Evolutionary conservation across 2,797 vertebrate species (phyloP).

Genomic region (Ptychobarbus kaznakovi): DNA sequence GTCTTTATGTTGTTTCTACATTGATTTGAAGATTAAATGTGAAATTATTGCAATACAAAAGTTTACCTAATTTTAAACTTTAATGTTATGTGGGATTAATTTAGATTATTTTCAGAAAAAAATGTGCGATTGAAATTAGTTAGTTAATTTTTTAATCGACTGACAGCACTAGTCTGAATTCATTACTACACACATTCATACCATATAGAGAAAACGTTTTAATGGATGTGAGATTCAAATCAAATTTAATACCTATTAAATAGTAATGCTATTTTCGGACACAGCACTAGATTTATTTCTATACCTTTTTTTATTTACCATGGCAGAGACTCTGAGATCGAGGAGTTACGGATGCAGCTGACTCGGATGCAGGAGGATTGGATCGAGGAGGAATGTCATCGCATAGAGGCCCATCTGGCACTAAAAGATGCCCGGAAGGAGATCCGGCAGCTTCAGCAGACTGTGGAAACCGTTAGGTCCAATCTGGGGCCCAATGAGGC

Average conservation of each 20-base stretch:
- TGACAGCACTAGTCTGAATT: no score
- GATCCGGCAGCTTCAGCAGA: conserved; percentile 93
- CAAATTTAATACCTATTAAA: neutral
- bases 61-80: no score
- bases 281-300: neutral
- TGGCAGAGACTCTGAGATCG: conserved; percentile 90
- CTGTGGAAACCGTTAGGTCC: conserved; percentile 88
- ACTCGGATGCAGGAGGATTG: conserved; percentile 97
- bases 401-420: conserved; percentile 94
- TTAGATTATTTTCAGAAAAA: no score
- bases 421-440: conserved; percentile 94
- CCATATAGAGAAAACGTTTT: neutral
- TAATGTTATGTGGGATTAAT: no score
- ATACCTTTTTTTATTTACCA: neutral
- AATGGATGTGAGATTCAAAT: neutral
- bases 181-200: neutral
- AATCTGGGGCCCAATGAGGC: conserved; percentile 82
- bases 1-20: no score
- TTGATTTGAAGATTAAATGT: no score
- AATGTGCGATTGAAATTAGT: no score
- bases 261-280: neutral
- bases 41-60: no score
- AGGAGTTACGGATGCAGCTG: conserved; percentile 89
- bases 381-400: conserved; percentile 98
- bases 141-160: no score